A percentile compares a stretch with the other conserved stretches of the same genome.
phyloP scores from a whole-genome alignment of 2,888 invertebrate species.

The Yponomeuta sedellus region DNA sequence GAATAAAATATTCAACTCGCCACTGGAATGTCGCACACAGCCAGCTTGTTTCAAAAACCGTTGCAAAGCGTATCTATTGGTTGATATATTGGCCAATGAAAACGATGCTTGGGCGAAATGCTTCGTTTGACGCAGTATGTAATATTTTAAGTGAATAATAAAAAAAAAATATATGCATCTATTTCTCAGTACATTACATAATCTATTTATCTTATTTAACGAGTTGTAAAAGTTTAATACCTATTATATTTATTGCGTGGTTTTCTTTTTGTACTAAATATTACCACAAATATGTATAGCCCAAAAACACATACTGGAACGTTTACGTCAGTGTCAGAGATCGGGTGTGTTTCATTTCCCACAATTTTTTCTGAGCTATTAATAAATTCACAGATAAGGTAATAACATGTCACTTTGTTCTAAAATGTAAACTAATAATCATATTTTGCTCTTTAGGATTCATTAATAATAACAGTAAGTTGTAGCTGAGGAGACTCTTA shows the following conservation, averaged over 20 bases:
- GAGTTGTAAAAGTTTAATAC: no score
- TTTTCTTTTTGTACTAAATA: not conserved
- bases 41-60: constrained; percentile 62
- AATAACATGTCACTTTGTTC: no score
- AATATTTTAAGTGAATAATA: constrained; percentile 5
- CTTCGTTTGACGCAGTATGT: constrained; percentile 32
- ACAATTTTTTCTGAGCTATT: no score
- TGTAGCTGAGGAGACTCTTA: not conserved
- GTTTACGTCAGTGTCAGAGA: not conserved
- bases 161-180: no score
- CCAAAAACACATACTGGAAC: not conserved
- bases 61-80: constrained; percentile 61
- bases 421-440: no score
- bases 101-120: constrained; percentile 28
- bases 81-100: constrained; percentile 39
- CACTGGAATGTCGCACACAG: constrained; percentile 48
- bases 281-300: not conserved
- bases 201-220: no score
- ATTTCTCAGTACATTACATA: no score
- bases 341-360: no score
- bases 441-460: not conserved
- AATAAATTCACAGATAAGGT: no score
- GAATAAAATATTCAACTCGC: constrained; percentile 48
- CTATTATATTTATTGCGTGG: no score
- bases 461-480: not conserved